phyloP scores from a whole-genome alignment of 2,797 vertebrate species.

The Anguilla anguilla region DNA sequence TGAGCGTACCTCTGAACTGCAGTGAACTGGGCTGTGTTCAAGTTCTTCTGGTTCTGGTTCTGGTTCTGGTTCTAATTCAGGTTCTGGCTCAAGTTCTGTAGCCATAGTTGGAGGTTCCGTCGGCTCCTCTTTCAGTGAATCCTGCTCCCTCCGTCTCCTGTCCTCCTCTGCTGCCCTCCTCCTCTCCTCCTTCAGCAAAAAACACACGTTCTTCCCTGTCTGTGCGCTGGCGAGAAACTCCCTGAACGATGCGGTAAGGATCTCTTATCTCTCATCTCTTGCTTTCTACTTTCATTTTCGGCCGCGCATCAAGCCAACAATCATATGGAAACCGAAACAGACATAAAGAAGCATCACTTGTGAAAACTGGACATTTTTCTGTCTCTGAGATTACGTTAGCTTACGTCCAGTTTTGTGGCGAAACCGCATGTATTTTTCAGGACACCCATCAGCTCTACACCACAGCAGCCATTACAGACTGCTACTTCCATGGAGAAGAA shows the following conservation, averaged over 20 bases:
- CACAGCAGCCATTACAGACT: neutral
- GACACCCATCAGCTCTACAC: neutral
- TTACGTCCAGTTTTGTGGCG: neutral
- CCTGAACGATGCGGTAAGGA: neutral
- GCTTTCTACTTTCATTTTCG: neutral
- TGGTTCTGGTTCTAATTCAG: conserved; percentile 25
- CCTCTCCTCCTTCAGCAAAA: conserved; percentile 62
- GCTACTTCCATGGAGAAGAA: neutral
- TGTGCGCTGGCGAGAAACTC: neutral
- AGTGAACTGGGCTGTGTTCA: conserved; percentile 43
- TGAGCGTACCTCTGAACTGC: conserved; percentile 56
- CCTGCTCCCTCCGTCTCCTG: conserved; percentile 49
- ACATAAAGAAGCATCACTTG: neutral
- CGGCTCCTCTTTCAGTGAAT: conserved; percentile 47
- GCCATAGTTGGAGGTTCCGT: conserved; percentile 34
- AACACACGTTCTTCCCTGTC: neutral
- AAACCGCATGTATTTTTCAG: neutral
- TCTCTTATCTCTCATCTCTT: neutral
- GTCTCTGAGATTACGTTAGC: neutral
- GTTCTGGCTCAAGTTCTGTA: conserved; percentile 34
- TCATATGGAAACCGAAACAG: neutral
- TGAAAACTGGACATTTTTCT: neutral
- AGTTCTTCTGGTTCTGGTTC: neutral
- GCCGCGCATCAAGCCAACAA: neutral
- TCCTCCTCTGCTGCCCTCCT: conserved; percentile 54